Conservation (phyloP, 1,140 invertebrate species). For the Zaprionus gabonicus region DNA sequence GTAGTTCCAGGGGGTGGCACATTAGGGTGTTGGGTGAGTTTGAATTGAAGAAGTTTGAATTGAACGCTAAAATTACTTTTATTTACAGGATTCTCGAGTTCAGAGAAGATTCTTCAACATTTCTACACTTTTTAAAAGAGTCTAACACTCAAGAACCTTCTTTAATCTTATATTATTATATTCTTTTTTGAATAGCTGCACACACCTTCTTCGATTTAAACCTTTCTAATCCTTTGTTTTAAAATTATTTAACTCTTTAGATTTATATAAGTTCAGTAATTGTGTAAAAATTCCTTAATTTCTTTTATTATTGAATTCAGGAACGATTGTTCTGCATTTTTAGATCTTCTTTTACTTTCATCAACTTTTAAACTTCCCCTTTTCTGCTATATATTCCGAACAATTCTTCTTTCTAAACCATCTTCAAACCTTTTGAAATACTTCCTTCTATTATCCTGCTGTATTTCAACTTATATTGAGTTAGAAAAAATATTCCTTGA, state of each 20-base stretch:
- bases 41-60: too few species aligned
- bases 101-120: too few species aligned
- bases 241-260: background rate
- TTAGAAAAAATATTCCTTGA: too few species aligned
- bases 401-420: too few species aligned
- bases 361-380: background rate
- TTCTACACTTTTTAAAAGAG: too few species aligned
- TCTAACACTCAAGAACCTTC: too few species aligned
- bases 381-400: background rate
- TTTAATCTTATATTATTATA: background rate
- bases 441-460: too few species aligned
- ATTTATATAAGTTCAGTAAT: background rate
- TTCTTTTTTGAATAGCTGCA: background rate
- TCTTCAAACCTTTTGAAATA: too few species aligned
- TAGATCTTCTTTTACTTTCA: background rate
- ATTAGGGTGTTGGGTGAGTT: background rate
- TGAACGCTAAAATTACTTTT: too few species aligned
- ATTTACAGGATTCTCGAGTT: too few species aligned
- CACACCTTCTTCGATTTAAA: background rate
- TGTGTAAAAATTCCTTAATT: background rate
- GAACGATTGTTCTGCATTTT: background rate
- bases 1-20: background rate
- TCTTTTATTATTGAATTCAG: background rate
- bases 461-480: too few species aligned
- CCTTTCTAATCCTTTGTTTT: background rate